These are phyloP conservation scores for Varanus salvator DNA, from an alignment of 2,113 vertebrate species.

Conservation along the genomic window DNA sequence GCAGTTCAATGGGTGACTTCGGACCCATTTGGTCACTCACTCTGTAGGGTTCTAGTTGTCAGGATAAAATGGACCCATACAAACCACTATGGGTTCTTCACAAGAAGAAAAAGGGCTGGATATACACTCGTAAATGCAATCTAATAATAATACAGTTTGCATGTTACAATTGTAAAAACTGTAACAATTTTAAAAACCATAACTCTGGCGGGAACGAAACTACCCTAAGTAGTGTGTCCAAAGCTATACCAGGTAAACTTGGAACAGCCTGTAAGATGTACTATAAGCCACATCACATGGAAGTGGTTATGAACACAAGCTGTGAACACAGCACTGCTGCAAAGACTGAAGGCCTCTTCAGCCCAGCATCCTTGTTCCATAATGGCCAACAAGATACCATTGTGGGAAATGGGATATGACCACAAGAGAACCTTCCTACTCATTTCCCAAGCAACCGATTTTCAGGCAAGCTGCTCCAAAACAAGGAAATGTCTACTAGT, in stretches of 20 bases:
- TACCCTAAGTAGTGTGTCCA: not conserved
- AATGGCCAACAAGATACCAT: not conserved
- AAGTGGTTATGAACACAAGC: not conserved
- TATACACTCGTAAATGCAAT: no score
- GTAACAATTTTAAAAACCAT: not conserved
- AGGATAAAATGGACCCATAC: no score
- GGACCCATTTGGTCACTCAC: no score
- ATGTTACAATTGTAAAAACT: not conserved
- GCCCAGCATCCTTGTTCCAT: not conserved
- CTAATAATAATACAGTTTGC: no score
- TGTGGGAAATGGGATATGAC: not conserved
- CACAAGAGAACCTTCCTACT: no score
- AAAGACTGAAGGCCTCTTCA: not conserved
- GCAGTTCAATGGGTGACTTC: no score
- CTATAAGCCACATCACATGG: not conserved
- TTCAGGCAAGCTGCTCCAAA: not conserved
- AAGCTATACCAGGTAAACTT: not conserved
- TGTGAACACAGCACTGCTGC: not conserved
- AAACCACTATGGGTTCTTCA: no score
- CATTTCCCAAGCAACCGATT: not conserved
- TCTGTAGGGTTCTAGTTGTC: no score
- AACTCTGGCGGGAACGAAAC: not conserved
- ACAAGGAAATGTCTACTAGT: not conserved
- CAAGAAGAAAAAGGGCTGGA: no score
- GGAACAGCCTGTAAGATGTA: not conserved